A percentile compares a stretch with the other conserved stretches of the same genome.
These are phyloP conservation scores for Danio rerio DNA, from an alignment of 2,113 vertebrate genomes.

Conservation along the genomic window DNA sequence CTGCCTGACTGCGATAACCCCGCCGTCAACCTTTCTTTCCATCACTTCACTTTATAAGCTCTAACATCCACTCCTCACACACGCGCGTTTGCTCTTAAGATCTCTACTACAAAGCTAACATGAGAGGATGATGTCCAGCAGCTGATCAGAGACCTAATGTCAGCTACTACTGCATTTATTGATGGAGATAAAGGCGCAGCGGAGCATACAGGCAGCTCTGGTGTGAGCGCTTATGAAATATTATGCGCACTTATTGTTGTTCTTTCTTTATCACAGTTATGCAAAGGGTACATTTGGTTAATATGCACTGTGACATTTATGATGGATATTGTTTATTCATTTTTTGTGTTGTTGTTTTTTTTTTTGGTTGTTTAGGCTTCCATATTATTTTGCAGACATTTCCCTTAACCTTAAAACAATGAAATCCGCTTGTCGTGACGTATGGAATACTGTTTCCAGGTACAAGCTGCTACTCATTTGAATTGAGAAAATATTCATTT, in stretches of 20 bases:
- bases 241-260: background rate
- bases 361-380: background rate
- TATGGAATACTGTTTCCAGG: no score
- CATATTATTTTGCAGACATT: background rate
- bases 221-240: background rate
- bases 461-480: no score
- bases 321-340: slow-evolving; percentile 7
- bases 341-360: background rate
- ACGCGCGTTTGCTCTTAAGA: slow-evolving; percentile 1
- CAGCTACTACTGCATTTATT: slow-evolving; percentile 33
- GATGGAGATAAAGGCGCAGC: background rate
- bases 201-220: background rate
- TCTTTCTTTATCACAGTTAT: background rate
- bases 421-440: no score
- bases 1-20: slow-evolving; percentile 42
- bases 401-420: no score
- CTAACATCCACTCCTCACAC: slow-evolving; percentile 25
- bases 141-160: slow-evolving; percentile 20
- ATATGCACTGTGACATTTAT: background rate
- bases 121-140: slow-evolving; percentile 16
- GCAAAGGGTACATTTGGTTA: background rate
- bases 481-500: no score
- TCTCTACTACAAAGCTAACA: slow-evolving; percentile 44
- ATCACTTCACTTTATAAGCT: slow-evolving; percentile 28
- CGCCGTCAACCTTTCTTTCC: slow-evolving; percentile 26